Base-by-base conservation (phyloP, 1,140 invertebrate species). In the Zaprionus kolodkinae region DNA sequence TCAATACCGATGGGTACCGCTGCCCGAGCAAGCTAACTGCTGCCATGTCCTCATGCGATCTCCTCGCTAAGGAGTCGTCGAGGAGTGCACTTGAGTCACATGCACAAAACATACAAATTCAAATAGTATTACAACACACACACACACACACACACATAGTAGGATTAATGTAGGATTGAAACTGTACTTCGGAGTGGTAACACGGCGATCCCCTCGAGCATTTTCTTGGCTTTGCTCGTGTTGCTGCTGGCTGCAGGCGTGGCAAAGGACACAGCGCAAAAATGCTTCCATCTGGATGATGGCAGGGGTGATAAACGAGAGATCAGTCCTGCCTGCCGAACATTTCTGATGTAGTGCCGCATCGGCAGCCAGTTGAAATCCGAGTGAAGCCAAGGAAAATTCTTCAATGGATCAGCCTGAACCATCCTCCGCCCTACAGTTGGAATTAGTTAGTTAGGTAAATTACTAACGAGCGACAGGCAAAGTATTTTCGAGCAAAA, bases 111-210 rank as follows among this genome's bases (percentile, higher is more conserved):
- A 45, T 67, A 79, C 69, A 72, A 76, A 76, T 62, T 79, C 15
- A 68, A 68, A 79, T 78, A 79, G 78, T 79, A 79, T 79, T 79
- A 79, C 63, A 57, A 61, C 50, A 25, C 11, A 35, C 9, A 69
- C 27, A 45, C 27, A 59, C 17, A 45, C 40, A 70, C 48, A 43
- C 36, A 36, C 21, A 56, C 21, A 35, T 9, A 17, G 60, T 30
- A 48, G 9, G 25, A 40, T 25, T 27, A 9, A 21, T 55, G 6
- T 35, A 9, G 12, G n/a, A 40, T 12, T n/a, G 11, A 13, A 13
- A 25, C 45, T 50, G 45, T 50, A 12, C 15, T 50, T 11, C 45
- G 45, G 17, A 50, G 10, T 11, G 45, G 45, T 50, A 17, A 12
- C 17, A 3, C n/a, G 2, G 2, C 0, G 7, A 45, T 45, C 2